Evolutionary conservation across 2,888 invertebrate species (phyloP), one percentile per base, ranked within the genome.

Genomic region (Tenthredo mesomela): DNA sequence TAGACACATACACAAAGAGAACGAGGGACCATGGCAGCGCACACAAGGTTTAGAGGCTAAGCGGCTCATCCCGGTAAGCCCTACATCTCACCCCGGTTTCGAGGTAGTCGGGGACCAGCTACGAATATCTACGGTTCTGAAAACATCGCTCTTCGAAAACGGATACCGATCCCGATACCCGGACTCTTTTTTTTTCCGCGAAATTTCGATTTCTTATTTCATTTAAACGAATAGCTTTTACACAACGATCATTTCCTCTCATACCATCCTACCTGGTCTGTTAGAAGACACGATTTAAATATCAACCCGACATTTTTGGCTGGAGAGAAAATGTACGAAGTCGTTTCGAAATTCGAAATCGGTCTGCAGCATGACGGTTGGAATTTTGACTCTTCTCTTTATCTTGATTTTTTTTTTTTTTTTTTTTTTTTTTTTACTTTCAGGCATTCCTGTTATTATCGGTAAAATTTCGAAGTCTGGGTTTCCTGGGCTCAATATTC

Each of bases 41-140:
- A 91, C 91, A 91, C 91, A 90, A 91, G 93, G 90, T 93, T 93
- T 92, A 92, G 90, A 90, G 91, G 90, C 91, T 93, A 93, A 92
- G 93, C 93, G 93, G 93, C 92, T 93, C 93, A 93, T 93, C 84
- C 91, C 89, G 88, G 91, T 89, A 91, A 92, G 92, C 92, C 91
- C 91, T 92, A 91, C 90, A 92, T 92, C 91, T 90, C 91, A 90
- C 87, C 89, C 90, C 89, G 89, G 90, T 89, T 82, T 47, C 82
- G 82, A 82, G 82, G 82, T 82, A 82, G 82, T 89, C 90, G 67
- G 50, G 67, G 80, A 71, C 80, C 84, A 65, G 70, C 67, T 25
- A 25, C 54, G 47, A n/a, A 58, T 84, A 84, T 90, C 88, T 88
- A 89, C 91, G 90, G 89, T 90, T 91, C 89, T 89, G 89, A 91